Conservation (phyloP, 2,113 vertebrate species). For the Antechinus stuartii region DNA sequence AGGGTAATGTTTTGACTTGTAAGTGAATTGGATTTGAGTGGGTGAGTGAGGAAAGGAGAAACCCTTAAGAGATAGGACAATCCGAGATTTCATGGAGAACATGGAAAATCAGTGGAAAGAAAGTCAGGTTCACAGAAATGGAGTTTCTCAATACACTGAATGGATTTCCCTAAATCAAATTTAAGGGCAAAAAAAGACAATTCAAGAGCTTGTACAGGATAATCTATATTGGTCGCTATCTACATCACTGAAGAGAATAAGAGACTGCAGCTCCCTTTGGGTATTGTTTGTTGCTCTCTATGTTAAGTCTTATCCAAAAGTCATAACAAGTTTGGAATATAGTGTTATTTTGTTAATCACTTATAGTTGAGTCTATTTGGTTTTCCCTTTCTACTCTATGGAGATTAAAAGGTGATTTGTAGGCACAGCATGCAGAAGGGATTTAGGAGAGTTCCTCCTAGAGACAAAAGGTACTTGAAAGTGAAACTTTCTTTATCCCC, state of each 20-base stretch:
- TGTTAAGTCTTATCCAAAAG: neutral
- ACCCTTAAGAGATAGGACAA: neutral
- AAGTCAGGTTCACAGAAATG: neutral
- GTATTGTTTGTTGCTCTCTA: neutral
- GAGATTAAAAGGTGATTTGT: conserved; percentile 58
- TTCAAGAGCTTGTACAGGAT: neutral
- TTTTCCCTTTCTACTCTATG: neutral
- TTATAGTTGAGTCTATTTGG: neutral
- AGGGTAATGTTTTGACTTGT: neutral
- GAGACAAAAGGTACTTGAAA: neutral
- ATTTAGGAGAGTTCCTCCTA: conserved; percentile 44
- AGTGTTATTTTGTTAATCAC: neutral
- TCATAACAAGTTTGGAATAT: neutral
- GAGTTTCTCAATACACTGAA: neutral
- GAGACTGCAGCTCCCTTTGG: neutral
- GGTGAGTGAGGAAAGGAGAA: neutral
- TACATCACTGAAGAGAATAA: neutral
- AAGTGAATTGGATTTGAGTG: neutral
- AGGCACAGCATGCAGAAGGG: conserved; percentile 34
- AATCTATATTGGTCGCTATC: neutral
- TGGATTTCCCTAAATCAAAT: neutral
- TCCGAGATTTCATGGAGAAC: neutral
- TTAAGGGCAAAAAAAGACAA: neutral
- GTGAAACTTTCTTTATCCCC: conserved; percentile 2
- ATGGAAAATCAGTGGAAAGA: neutral